A percentile compares a stretch with the other conserved stretches of the same genome.
Evolutionary conservation across 2,113 vertebrate genomes (phyloP).

Genomic region (Pterocles burchelli): DNA sequence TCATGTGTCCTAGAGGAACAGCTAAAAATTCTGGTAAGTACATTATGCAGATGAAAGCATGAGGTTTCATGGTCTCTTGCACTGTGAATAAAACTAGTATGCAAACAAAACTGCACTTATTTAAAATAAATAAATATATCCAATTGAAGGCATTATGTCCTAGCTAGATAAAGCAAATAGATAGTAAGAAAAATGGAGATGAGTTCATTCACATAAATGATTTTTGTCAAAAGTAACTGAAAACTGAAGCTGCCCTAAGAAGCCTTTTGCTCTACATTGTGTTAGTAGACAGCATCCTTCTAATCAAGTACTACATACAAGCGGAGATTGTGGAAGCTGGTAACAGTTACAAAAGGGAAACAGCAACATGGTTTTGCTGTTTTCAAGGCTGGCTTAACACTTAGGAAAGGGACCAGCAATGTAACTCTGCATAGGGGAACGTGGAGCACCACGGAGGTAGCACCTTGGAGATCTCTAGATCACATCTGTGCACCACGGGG

Average conservation of each 20-base stretch:
- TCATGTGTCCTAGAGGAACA: not conserved
- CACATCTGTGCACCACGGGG: fast-evolving
- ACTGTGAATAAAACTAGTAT: not conserved
- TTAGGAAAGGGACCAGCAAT: not conserved
- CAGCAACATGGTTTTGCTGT: not conserved
- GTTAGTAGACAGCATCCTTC: not conserved
- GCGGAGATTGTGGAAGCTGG: not conserved
- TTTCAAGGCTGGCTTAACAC: not conserved
- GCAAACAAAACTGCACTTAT: not conserved
- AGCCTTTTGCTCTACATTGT: not conserved
- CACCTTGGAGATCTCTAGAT: not conserved
- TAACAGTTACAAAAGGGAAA: not conserved
- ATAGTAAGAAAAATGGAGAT: not conserved
- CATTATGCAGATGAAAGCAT: not conserved
- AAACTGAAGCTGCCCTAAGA: not conserved
- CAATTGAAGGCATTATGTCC: not conserved
- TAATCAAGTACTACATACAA: not conserved
- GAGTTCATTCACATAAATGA: not conserved
- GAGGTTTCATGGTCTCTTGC: not conserved
- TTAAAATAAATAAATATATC: not conserved
- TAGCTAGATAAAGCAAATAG: not conserved
- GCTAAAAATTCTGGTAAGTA: not conserved
- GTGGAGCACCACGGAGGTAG: fast-evolving
- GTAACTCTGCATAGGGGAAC: not conserved
- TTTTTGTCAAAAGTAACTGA: not conserved